Percentiles rank a stretch among this genome's conserved stretches.
Conservation (phyloP, 2,797 vertebrate species). For the Leptoclinus maculatus region DNA sequence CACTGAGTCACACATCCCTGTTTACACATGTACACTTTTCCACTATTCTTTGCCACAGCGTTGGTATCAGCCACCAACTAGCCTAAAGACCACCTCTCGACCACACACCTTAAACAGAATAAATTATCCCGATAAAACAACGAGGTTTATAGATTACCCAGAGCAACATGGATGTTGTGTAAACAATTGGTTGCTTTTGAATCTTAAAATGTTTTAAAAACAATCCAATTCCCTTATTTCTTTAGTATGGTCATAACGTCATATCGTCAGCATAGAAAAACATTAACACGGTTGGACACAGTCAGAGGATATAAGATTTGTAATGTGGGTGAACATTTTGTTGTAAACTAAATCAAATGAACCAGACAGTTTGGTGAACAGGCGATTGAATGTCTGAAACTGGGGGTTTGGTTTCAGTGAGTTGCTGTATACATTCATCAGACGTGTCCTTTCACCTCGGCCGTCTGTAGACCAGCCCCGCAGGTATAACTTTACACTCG, state of each 20-base stretch:
- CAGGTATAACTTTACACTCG: slow-evolving; percentile 34
- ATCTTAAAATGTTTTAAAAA: neutral
- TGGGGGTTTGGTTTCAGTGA: neutral
- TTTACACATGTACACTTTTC: neutral
- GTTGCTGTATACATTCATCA: neutral
- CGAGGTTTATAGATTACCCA: neutral
- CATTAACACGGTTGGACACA: no score
- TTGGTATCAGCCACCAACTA: neutral
- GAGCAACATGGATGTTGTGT: neutral
- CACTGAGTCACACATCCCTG: neutral
- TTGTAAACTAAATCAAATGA: neutral
- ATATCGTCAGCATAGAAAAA: neutral
- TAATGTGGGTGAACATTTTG: neutral
- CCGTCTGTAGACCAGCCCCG: neutral
- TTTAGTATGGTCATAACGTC: neutral
- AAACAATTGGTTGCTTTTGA: neutral
- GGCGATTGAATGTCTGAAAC: neutral
- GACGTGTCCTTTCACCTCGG: slow-evolving; percentile 23
- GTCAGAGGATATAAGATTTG: neutral
- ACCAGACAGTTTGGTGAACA: neutral
- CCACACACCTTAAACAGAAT: no score
- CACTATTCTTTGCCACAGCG: neutral
- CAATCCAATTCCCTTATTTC: neutral
- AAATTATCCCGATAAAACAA: no score
- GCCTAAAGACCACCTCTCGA: neutral